Base-by-base conservation (phyloP, 2,888 invertebrate species). In the Hetaerina titia region DNA sequence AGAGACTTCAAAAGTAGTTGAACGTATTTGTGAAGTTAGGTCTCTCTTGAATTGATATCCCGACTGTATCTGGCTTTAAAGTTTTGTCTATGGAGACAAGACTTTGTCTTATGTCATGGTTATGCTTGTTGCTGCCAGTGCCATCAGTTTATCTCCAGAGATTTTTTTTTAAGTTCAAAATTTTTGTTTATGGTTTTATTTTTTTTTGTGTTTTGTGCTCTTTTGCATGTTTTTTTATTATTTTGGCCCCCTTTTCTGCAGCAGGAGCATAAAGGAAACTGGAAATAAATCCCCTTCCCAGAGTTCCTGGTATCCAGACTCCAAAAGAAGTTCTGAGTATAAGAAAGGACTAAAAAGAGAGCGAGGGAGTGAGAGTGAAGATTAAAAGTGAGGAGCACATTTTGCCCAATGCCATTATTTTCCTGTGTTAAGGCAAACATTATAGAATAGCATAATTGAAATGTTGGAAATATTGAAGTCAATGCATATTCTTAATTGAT, bases 141-240 rank as follows among this genome's bases (percentile, higher is more conserved):
- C 94, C 90, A 97, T 96, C 96, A 96, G 96, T 96, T 96, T 96
- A 96, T 96, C 96, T 96, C 96, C 97, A 97, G 97, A 97, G 97
- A 97, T 96, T 97, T 96, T 97, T 97, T 97, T 97, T 96, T 96
- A 96, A 96, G 96, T 96, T 96, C 96, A 96, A 96, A 96, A 96
- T 96, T 96, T 97, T 96, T 97, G 97, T 96, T 96, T 96, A 45
- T 96, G 96, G 95, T 95, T 95, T 96, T 95, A 96, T 96, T 96
- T 96, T 96, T 96, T 96, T 96, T 95, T 95, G 95, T 95, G 95
- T 95, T 96, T 96, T 95, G 95, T 96, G 95, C 95, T 96, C 95
- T 90, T 92, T 95, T 94, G 95, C 95, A 95, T 95, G 95, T 95
- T 95, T 96, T n/a, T 95, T 96, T 95, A 95, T 95, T 95, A 95